These are phyloP conservation scores for Eufriesea mexicana DNA, from an alignment of 1,140 invertebrate genomes.

Conservation along the genomic window DNA sequence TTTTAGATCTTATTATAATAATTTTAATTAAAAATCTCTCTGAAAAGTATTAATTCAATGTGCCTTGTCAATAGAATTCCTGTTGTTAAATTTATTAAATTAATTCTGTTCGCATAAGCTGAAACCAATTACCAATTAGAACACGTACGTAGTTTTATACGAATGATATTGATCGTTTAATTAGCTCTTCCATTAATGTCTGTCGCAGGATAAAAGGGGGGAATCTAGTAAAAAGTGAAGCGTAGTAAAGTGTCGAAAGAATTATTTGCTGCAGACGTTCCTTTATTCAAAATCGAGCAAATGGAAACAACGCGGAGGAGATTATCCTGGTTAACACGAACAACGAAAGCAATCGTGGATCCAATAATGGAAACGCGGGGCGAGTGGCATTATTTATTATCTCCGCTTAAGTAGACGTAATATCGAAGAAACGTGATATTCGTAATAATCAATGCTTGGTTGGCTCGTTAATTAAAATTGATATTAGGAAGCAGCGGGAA, in stretches of 20 bases:
- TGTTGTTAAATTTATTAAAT: too few species aligned
- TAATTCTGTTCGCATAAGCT: too few species aligned
- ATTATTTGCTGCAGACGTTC: not conserved
- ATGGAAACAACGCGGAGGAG: not conserved
- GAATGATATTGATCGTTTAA: too few species aligned
- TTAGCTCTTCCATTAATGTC: too few species aligned
- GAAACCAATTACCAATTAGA: too few species aligned
- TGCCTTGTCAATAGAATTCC: too few species aligned
- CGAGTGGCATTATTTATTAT: not conserved
- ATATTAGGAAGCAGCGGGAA: not conserved
- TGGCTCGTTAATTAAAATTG: not conserved
- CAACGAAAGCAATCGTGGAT: not conserved
- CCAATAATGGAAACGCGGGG: too few species aligned
- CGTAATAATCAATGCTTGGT: not conserved
- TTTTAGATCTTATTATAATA: too few species aligned
- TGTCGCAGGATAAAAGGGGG: too few species aligned
- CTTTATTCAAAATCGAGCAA: not conserved
- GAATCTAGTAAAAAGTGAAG: not conserved
- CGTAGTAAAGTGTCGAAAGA: not conserved
- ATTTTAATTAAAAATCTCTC: too few species aligned
- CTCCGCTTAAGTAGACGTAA: not conserved
- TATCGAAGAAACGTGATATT: not conserved
- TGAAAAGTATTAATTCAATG: too few species aligned
- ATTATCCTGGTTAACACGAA: not conserved
- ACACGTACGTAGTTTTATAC: too few species aligned